Conservation (phyloP, 2,888 invertebrate species). For the Phyllotreta cruciferae region DNA sequence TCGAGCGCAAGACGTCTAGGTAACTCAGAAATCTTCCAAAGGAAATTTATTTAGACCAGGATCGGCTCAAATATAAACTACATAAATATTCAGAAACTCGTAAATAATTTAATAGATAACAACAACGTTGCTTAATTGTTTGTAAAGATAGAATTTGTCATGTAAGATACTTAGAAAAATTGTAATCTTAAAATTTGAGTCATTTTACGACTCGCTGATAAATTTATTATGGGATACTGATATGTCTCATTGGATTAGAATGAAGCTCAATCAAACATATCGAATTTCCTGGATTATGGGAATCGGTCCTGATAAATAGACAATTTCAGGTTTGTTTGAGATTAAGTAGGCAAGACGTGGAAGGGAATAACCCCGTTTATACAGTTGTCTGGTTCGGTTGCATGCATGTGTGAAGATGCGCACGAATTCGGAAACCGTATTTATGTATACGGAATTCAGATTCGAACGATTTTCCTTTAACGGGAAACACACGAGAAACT, state of each 20-base stretch:
- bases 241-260: not conserved
- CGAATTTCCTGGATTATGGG: not conserved
- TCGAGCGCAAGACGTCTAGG: slow-evolving; percentile 14
- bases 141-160: too few species aligned
- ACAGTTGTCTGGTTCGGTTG: slow-evolving; percentile 18
- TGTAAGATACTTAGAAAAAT: too few species aligned
- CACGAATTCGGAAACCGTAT: slow-evolving; percentile 18
- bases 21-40: slow-evolving; percentile 20
- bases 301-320: not conserved
- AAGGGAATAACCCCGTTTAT: slow-evolving; percentile 18
- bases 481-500: not conserved
- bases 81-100: not conserved
- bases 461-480: not conserved
- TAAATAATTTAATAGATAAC: not conserved
- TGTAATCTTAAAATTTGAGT: too few species aligned
- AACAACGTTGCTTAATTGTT: too few species aligned
- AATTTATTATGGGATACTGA: not conserved
- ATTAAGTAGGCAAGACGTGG: not conserved
- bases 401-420: slow-evolving; percentile 23
- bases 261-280: not conserved
- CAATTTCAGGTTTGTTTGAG: not conserved
- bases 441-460: slow-evolving; percentile 9
- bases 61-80: not conserved
- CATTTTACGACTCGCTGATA: too few species aligned
- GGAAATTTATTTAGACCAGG: slow-evolving; percentile 17